phyloP scores from a whole-genome alignment of 1,140 invertebrate genomes.

The Nautilus pompilius region DNA sequence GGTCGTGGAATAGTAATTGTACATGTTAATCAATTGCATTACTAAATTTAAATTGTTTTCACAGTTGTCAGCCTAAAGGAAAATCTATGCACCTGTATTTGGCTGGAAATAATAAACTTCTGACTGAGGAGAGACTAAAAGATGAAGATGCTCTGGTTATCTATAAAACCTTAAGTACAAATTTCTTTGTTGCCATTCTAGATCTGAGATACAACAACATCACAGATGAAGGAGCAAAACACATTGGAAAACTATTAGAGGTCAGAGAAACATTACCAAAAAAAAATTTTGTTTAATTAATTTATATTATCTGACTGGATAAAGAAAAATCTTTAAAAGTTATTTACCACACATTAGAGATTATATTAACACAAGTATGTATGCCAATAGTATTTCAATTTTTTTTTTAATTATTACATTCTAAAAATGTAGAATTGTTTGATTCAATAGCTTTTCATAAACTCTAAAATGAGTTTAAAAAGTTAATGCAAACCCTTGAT shows the following conservation, averaged over 20 bases:
- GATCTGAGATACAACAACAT: conserved; percentile 53
- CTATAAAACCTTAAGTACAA: conserved; percentile 41
- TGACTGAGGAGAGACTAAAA: conserved; percentile 38
- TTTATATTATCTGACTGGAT: not conserved
- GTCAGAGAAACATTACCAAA: conserved; percentile 14
- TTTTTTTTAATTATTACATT: not conserved
- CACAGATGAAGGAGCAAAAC: conserved; percentile 43
- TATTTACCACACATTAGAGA: not conserved
- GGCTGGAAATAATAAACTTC: conserved; percentile 51
- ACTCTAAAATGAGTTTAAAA: no score
- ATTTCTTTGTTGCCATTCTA: conserved; percentile 42
- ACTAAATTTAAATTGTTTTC: not conserved
- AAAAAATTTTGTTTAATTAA: not conserved
- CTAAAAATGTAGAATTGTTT: not conserved
- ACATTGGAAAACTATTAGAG: conserved; percentile 39
- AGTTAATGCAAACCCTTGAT: no score
- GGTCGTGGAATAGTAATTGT: not conserved
- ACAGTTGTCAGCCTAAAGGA: not conserved
- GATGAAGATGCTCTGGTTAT: conserved; percentile 43
- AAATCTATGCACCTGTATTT: conserved; percentile 47
- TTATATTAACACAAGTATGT: not conserved
- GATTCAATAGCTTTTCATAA: not conserved
- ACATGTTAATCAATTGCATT: not conserved
- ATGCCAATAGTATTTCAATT: not conserved
- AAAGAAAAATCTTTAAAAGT: not conserved